Evolutionary conservation across 2,888 invertebrate genomes (phyloP).

Genomic region (Lasioglossum leucozonium): DNA sequence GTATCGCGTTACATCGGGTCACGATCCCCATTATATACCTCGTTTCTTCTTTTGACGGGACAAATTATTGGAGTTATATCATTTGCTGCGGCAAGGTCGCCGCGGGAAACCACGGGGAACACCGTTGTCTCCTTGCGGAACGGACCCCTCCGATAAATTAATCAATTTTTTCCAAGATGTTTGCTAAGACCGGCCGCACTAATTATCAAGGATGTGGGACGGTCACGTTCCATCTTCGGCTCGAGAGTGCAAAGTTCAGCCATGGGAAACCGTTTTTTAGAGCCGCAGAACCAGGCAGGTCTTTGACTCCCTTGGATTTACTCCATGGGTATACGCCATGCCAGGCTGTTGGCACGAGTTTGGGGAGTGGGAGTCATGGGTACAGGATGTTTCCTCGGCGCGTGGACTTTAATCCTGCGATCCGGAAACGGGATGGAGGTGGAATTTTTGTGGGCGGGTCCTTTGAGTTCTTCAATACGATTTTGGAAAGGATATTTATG

Average conservation of each 20-base stretch:
- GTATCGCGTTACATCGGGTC: constrained; percentile 75
- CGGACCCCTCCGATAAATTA: constrained; percentile 36
- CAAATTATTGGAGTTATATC: constrained; percentile 74
- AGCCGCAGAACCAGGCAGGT: constrained; percentile 37
- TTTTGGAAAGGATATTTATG: too few relatives aligned
- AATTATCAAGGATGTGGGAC: constrained; percentile 51
- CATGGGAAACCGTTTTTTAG: constrained; percentile 54
- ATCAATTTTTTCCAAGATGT: constrained; percentile 32
- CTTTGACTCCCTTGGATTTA: constrained; percentile 40
- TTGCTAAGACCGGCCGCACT: constrained; percentile 24
- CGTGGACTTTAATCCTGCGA: not conserved
- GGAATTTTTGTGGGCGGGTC: not conserved
- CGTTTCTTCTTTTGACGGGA: constrained; percentile 63
- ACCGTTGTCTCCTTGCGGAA: constrained; percentile 12
- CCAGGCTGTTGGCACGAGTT: constrained; percentile 77
- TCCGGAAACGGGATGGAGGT: not conserved
- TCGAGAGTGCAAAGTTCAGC: constrained; percentile 50
- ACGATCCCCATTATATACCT: constrained; percentile 76
- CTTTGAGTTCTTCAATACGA: not conserved
- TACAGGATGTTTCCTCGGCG: not conserved
- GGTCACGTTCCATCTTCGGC: constrained; percentile 35
- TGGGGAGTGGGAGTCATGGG: constrained; percentile 76
- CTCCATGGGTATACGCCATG: not conserved
- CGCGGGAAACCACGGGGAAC: constrained; percentile 39
- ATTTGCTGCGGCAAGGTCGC: constrained; percentile 56